Percentiles rank a stretch among this genome's conserved stretches.
Conservation (phyloP, 2,797 vertebrate genomes). For the Synanceia verrucosa region DNA sequence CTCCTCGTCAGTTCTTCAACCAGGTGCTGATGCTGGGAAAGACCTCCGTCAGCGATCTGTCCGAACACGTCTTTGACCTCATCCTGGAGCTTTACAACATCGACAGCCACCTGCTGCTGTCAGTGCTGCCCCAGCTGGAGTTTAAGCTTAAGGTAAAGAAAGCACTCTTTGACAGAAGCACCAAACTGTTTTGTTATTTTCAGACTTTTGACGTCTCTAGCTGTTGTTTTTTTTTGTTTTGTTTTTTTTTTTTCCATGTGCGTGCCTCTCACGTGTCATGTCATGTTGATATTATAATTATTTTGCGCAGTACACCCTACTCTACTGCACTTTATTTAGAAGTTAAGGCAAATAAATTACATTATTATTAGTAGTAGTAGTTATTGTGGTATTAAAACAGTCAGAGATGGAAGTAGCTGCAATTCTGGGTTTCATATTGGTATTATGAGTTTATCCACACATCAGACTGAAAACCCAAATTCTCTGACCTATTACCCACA, state of each 20-base stretch:
- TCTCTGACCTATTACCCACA: conserved; percentile 35
- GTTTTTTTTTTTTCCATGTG: no score
- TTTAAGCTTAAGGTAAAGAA: conserved; percentile 96
- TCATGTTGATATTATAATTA: neutral
- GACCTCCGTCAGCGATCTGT: conserved; percentile 97
- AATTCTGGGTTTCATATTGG: neutral
- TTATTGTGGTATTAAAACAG: neutral
- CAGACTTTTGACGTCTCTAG: neutral
- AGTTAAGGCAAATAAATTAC: neutral
- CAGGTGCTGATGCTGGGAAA: conserved; percentile 99
- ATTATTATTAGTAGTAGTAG: neutral
- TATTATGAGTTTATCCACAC: conserved; percentile 11
- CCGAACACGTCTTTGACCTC: conserved; percentile 97
- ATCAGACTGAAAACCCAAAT: neutral
- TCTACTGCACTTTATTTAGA: neutral
- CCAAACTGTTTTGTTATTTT: neutral
- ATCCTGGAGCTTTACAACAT: conserved; percentile 99
- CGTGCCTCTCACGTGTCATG: neutral
- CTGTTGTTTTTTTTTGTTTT: neutral
- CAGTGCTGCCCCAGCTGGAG: conserved; percentile 97
- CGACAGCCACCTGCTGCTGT: conserved; percentile 96
- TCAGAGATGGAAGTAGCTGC: neutral
- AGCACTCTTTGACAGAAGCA: neutral
- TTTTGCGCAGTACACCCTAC: neutral
- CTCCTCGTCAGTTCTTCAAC: conserved; percentile 92